A percentile compares a stretch with the other conserved stretches of the same genome.
Conservation (phyloP, 1,140 invertebrate genomes). For the Oscheius sp. region DNA sequence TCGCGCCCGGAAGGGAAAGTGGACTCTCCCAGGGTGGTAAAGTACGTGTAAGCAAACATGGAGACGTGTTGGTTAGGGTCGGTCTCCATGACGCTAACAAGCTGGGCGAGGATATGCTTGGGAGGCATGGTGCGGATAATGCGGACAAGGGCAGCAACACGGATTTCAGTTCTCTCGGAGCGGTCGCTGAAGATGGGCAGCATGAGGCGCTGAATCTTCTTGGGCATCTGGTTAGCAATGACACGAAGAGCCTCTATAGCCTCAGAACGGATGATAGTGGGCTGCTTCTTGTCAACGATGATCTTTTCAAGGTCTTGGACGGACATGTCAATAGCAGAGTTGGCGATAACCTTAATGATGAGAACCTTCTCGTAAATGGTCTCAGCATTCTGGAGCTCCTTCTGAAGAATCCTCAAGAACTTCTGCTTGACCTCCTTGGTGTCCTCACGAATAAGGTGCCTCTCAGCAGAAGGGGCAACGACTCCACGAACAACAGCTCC, state of each 20-base stretch:
- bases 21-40: slow-evolving; percentile 42
- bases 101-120: slow-evolving; percentile 47
- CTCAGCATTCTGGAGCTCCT: slow-evolving; percentile 39
- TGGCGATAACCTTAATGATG: slow-evolving; percentile 50
- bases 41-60: slow-evolving; percentile 42
- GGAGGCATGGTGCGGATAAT: slow-evolving; percentile 48
- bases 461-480: slow-evolving; percentile 30
- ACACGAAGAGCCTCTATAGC: slow-evolving; percentile 53
- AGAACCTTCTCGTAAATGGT: slow-evolving; percentile 52
- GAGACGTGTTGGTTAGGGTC: slow-evolving; percentile 48
- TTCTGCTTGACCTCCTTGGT: slow-evolving; percentile 43
- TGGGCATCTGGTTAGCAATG: slow-evolving; percentile 46
- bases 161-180: slow-evolving; percentile 47
- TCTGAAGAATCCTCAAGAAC: slow-evolving; percentile 45
- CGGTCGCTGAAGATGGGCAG: slow-evolving; percentile 53
- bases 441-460: slow-evolving; percentile 25
- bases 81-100: slow-evolving; percentile 38
- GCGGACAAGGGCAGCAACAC: slow-evolving; percentile 46
- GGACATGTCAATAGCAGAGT: slow-evolving; percentile 49
- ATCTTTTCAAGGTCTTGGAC: slow-evolving; percentile 51
- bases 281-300: slow-evolving; percentile 40
- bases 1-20: slow-evolving; percentile 27
- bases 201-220: slow-evolving; percentile 49
- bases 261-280: slow-evolving; percentile 42
- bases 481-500: slow-evolving; percentile 44